Conservation (phyloP, 2,797 vertebrate genomes). For the Leptoclinus maculatus region DNA sequence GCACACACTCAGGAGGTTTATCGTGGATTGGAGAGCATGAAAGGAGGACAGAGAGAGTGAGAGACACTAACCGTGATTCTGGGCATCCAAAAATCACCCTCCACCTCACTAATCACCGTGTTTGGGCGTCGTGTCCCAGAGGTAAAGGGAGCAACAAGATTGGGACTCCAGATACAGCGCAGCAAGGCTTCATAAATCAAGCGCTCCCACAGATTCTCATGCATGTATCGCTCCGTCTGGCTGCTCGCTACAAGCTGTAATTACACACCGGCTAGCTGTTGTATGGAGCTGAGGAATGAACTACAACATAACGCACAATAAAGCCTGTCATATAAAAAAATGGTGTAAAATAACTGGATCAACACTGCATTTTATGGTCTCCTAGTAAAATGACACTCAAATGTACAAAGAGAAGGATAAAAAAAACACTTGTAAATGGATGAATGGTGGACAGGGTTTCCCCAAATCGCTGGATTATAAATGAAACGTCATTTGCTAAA, state of each 20-base stretch:
- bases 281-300: slow-evolving; percentile 90
- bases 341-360: slow-evolving; percentile 95
- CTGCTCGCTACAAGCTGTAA: slow-evolving; percentile 95
- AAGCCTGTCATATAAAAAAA: slow-evolving; percentile 96
- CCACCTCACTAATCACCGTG: slow-evolving; percentile 83
- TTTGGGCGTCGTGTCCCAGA: slow-evolving; percentile 82
- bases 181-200: slow-evolving; percentile 91
- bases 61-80: not conserved
- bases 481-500: not conserved
- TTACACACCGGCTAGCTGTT: slow-evolving; percentile 92
- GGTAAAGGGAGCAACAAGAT: slow-evolving; percentile 90
- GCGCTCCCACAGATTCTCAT: slow-evolving; percentile 88
- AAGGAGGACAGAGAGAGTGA: not conserved
- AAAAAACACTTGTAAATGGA: slow-evolving; percentile 35
- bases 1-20: slow-evolving; percentile 18
- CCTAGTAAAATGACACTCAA: slow-evolving; percentile 88
- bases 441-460: slow-evolving; percentile 15
- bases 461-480: slow-evolving; percentile 12
- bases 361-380: slow-evolving; percentile 92
- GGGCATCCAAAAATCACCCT: not conserved
- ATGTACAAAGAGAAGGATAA: slow-evolving; percentile 57
- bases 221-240: slow-evolving; percentile 90
- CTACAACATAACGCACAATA: slow-evolving; percentile 94
- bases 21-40: slow-evolving; percentile 4
- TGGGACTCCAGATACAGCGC: slow-evolving; percentile 87